Evolutionary conservation across 2,888 invertebrate genomes (phyloP).

Genomic region (Eretmocerus hayati): DNA sequence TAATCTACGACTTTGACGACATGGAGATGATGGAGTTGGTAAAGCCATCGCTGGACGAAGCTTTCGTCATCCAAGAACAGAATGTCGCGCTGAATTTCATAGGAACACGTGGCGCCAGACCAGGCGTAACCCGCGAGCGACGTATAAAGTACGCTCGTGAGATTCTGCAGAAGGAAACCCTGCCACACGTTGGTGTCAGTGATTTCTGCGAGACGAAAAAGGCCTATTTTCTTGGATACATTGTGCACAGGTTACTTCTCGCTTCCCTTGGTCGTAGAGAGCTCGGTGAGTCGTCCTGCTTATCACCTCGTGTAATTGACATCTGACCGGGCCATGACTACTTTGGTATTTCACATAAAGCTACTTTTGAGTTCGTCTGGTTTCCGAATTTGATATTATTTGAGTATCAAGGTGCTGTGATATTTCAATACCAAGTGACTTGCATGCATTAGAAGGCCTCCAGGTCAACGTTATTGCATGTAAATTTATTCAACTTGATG

Average conservation of each 20-base stretch:
- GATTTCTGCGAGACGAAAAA: constrained; percentile 99
- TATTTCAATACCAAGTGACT: too few species aligned
- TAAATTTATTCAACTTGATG: too few species aligned
- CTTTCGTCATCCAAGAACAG: constrained; percentile 98
- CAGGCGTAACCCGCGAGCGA: constrained; percentile 97
- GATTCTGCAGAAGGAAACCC: constrained; percentile 99
- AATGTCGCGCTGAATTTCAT: constrained; percentile 98
- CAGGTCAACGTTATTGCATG: too few species aligned
- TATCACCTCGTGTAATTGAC: too few species aligned
- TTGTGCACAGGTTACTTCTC: constrained; percentile 93
- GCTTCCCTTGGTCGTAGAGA: constrained; percentile 94
- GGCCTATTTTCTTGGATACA: constrained; percentile 96
- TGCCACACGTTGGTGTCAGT: constrained; percentile 98
- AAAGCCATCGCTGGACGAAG: constrained; percentile 97
- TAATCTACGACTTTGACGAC: constrained; percentile 99
- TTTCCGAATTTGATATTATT: too few species aligned
- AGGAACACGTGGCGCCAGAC: constrained; percentile 92
- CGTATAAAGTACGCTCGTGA: constrained; percentile 98
- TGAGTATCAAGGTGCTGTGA: too few species aligned
- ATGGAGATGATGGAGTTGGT: constrained; percentile 99
- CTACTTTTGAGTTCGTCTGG: too few species aligned
- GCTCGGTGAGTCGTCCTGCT: constrained; percentile 59
- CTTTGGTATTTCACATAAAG: too few species aligned
- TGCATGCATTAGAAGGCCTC: too few species aligned
- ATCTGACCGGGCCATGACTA: too few species aligned